Percentiles rank a stretch among this genome's conserved stretches.
These are phyloP conservation scores for Ciconia maguari DNA, from an alignment of 2,113 vertebrate species.

Conservation along the genomic window DNA sequence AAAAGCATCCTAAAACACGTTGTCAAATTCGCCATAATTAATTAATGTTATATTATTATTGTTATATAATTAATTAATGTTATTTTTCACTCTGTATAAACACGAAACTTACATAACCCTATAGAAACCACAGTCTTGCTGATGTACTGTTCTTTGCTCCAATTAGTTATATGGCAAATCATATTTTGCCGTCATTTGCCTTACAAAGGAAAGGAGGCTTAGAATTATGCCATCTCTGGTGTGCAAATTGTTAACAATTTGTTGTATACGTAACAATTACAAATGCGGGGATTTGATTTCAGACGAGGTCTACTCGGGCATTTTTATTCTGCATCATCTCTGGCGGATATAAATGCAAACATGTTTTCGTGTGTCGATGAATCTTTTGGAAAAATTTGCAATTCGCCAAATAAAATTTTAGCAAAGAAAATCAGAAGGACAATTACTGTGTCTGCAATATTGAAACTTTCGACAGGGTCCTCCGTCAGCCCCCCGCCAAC, in stretches of 20 bases:
- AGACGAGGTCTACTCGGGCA: background rate
- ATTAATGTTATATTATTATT: background rate
- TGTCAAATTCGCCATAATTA: background rate
- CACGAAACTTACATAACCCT: background rate
- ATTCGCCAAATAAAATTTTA: background rate
- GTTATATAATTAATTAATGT: background rate
- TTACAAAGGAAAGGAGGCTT: constrained; percentile 2
- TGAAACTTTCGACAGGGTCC: constrained; percentile 18
- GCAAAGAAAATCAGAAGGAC: background rate
- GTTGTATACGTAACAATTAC: constrained; percentile 29
- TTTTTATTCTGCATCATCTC: constrained; percentile 12
- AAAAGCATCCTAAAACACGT: background rate
- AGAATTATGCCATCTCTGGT: constrained; percentile 12
- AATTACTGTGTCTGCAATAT: background rate
- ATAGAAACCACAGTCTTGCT: background rate
- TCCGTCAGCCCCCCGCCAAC: background rate
- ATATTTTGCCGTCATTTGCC: background rate
- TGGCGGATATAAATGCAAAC: background rate
- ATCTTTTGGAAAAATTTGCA: background rate
- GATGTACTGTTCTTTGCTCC: background rate
- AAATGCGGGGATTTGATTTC: constrained; percentile 19
- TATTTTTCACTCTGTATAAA: background rate
- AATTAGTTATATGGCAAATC: background rate
- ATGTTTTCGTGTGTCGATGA: background rate
- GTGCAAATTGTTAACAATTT: constrained; percentile 47